Percentiles rank a stretch among this genome's conserved stretches.
phyloP scores from a whole-genome alignment of 2,888 invertebrate species.

The Cordylochernes scorpioides region DNA sequence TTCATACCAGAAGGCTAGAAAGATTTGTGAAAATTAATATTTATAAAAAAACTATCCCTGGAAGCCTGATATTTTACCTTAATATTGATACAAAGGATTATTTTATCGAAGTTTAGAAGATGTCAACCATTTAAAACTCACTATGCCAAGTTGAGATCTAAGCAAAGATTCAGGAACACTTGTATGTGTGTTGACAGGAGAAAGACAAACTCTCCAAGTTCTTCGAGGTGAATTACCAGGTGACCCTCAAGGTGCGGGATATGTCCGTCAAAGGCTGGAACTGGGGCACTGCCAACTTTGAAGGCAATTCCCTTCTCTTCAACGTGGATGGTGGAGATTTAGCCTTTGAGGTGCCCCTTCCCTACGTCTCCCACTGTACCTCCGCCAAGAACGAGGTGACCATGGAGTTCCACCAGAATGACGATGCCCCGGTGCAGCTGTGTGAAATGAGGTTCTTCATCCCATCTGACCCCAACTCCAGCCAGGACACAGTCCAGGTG shows the following conservation, averaged over 20 bases:
- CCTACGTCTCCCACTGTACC: slow-evolving; percentile 80
- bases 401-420: slow-evolving; percentile 92
- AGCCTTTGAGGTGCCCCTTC: slow-evolving; percentile 83
- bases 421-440: slow-evolving; percentile 83
- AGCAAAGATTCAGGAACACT: too few species aligned
- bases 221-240: slow-evolving; percentile 43
- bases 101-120: too few species aligned
- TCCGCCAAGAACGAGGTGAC: slow-evolving; percentile 95
- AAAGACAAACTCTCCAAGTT: slow-evolving; percentile 72
- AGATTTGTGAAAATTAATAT: too few species aligned
- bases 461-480: slow-evolving; percentile 59
- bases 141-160: too few species aligned
- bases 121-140: too few species aligned
- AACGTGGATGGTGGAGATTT: slow-evolving; percentile 24
- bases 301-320: slow-evolving; percentile 26
- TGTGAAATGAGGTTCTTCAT: slow-evolving; percentile 96
- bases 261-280: slow-evolving; percentile 92
- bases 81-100: too few species aligned
- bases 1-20: too few species aligned
- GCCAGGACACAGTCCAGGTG: slow-evolving; percentile 51
- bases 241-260: slow-evolving; percentile 64
- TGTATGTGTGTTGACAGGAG: too few species aligned
- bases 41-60: too few species aligned
- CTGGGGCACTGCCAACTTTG: slow-evolving; percentile 87
- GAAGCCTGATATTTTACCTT: too few species aligned